Evolutionary conservation across 2,797 vertebrate species (phyloP), one percentile per base, ranked within the genome.

Genomic region (Pampus argenteus): DNA sequence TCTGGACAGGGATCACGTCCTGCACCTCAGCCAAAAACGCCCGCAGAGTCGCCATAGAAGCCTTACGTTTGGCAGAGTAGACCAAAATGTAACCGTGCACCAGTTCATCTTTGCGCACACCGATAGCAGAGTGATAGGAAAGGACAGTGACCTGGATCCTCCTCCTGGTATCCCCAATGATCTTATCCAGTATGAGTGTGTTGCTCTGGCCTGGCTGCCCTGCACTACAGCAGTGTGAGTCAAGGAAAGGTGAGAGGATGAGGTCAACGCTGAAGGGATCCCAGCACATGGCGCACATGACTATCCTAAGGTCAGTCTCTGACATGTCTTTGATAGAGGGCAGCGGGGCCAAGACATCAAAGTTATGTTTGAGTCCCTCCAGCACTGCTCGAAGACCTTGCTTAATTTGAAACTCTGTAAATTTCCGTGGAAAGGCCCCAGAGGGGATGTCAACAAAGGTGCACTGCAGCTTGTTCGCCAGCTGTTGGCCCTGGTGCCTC

Each of bases 281-380:
- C 60, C 98, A 98, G 92, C 98, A 99, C 98, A 99, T 99, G 79
- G 97, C 98, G 79, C 98, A 99, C 98, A 99, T 99, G 38, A 99
- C 97, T 62, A 99, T 99, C 81, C 98, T 94, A 50, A 99, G 92
- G 85, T 99, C 98, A 0, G 95, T 96, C 94, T 99, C 98, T 0
- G 98, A 97, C 81, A 98, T 91, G 91, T 99, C 98, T 90, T 99
- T 99, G 93, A 97, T 98, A 57, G 93, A 96, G 8, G 98, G 97
- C 90, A 96, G 91, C 0, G 97, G 97, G 66, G 94, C 96, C 71
- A 97, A 94, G 76, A 97, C 94, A 76, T 99, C 98, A 72, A 96
- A 97, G 92, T 95, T 97, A 78, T 97, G 97, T 95, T 98, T 99
- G 62, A 98, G 91, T 71, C 96, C 96, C 71, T 99, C 98, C 65